A percentile compares a stretch with the other conserved stretches of the same genome.
phyloP scores from a whole-genome alignment of 2,797 vertebrate genomes.

The Threskiornis aethiopicus region DNA sequence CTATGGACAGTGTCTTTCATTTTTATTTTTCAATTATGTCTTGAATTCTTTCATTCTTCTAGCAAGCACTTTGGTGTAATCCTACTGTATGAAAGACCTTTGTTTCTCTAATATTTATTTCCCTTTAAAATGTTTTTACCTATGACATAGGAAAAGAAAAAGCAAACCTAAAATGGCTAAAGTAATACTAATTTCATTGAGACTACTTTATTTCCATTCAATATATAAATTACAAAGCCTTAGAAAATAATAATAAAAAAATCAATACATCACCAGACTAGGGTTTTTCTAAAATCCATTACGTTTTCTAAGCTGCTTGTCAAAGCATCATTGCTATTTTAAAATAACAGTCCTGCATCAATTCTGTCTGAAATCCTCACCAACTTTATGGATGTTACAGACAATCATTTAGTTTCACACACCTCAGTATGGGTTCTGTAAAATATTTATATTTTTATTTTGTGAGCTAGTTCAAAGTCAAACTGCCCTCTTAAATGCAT shows the following conservation, averaged over 20 bases:
- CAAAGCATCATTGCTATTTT: neutral
- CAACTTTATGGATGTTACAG: neutral
- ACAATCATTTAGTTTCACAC: neutral
- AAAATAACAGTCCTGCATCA: neutral
- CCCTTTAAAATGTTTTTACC: neutral
- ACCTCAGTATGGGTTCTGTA: neutral
- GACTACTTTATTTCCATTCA: neutral
- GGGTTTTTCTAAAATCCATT: neutral
- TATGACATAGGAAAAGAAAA: neutral
- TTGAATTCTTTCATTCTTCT: constrained; percentile 47
- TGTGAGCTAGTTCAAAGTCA: neutral
- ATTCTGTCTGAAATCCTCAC: neutral
- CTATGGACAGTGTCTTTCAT: constrained; percentile 45
- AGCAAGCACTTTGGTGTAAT: constrained; percentile 9
- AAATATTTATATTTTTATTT: neutral
- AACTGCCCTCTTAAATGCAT: neutral
- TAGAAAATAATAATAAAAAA: neutral
- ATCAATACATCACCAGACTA: neutral
- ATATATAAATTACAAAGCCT: neutral
- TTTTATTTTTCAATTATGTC: constrained; percentile 61
- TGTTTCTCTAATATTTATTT: constrained; percentile 1
- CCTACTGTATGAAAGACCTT: neutral
- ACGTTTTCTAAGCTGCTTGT: neutral
- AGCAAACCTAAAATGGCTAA: neutral
- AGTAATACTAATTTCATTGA: neutral